Evolutionary conservation across 2,797 vertebrate genomes (phyloP), one percentile per base, ranked within the genome.

Genomic region (Apogon hyalosoma): DNA sequence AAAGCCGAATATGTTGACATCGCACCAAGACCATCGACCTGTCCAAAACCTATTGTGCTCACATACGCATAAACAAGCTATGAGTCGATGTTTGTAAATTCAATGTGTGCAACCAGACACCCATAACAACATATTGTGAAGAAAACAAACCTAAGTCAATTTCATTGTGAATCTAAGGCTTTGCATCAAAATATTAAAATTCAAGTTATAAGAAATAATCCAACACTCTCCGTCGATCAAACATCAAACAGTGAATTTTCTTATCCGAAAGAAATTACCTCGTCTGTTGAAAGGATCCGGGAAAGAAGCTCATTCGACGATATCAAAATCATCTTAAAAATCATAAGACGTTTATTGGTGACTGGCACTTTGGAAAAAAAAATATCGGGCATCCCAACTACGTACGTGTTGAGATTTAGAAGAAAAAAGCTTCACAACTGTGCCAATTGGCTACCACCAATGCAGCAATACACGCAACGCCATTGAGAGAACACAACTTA

Each of bases 401-500:
- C 86, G 79, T 81, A 77, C 87, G 80, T 83, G 82, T 80, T 87
- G 67, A 81, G 73, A 85, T 81, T 83, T 72, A 82, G 73, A 40
- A 53, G 69, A 75, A 85, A 69, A 65, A 85, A 52, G 67, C 75
- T 55, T 47, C 71, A 76, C 76, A 86, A 78, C 69, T 80, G 75
- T 79, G 80, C 81, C 87, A 90, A 76, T 69, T 85, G 86, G 77
- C 79, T 68, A 73, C 75, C 54, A 74, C 28, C 78, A 83, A 59
- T 64, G 68, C 77, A 79, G 84, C 82, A 80, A 80, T 77, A 81
- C 79, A 87, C 83, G 84, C 76, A 84, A 63, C 80, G 87, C 85
- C 81, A 87, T 75, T 82, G 82, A 90, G 79, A 75, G 86, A 87
- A 79, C 84, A 66, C 84, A 90, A 90, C 86, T 91, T 91, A 83